Base-by-base conservation (phyloP, 1,140 invertebrate species). In the Drosophila nasuta region DNA sequence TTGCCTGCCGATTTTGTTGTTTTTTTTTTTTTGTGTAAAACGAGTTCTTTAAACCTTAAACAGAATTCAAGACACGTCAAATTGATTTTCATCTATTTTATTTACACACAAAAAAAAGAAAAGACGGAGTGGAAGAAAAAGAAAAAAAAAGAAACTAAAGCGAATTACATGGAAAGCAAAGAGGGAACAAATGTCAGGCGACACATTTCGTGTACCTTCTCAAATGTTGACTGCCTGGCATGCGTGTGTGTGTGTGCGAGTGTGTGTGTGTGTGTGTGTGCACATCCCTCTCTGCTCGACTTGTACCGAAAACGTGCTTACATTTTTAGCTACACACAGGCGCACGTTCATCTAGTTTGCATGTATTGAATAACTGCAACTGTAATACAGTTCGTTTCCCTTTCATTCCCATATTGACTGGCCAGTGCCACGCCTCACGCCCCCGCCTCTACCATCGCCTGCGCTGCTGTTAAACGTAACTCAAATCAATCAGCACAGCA, bases 11-110 rank as follows among this genome's bases (percentile, higher is more conserved):
- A 59, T 56, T 30, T 51, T n/a, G 15, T 56, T 33, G 65, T 67
- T 60, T 45, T 45, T 57, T 51, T 45, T 78, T 81, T 73, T 76
- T 79, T 75, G 15, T 79, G 67, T 82, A 72, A 80, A 88, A 88
- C 82, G 82, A 87, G 82, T 87, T 88, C 82, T 82, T 88, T 77
- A 88, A 82, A 88, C 83, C 77, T 70, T 80, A 80, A 87, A 82
- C 79, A 77, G 73, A 80, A 87, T 88, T 87, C 82, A 82, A 87
- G 77, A 87, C 83, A 87, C 83, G 83, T 87, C 83, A 88, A 87
- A 87, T 87, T 87, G 80, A 87, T 87, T 87, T 87, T 88, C 83
- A 87, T 88, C 83, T 83, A 87, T 87, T 87, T 88, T 82, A 88
- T 82, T 78, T 87, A 82, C 83, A 71, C 74, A 56, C 54, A 45